Conservation (phyloP, 2,797 vertebrate genomes). For the Brachyalestes nurse region DNA sequence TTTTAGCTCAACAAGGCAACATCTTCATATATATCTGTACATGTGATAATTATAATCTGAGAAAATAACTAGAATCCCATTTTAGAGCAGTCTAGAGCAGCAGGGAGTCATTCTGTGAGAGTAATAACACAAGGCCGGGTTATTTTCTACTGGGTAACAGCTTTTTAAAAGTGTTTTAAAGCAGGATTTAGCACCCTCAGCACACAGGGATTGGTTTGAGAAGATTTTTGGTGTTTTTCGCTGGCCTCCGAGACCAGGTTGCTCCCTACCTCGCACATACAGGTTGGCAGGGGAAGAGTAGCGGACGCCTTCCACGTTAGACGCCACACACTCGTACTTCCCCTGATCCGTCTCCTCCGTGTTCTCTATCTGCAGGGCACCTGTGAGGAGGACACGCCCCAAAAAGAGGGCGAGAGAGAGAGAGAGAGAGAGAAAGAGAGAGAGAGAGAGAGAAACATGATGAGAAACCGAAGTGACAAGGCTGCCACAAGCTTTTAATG, state of each 20-base stretch:
- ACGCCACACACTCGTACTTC: constrained; percentile 98
- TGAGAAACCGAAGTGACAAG: constrained; percentile 45
- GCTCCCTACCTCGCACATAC: constrained; percentile 99
- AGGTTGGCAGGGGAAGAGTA: constrained; percentile 98
- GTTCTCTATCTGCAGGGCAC: constrained; percentile 98
- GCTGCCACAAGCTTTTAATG: constrained; percentile 53
- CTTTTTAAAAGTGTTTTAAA: background rate
- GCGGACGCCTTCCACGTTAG: constrained; percentile 95
- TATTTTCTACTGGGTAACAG: background rate
- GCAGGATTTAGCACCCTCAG: background rate
- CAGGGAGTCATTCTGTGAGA: background rate
- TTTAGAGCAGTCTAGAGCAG: background rate
- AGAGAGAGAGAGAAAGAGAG: constrained; percentile 29
- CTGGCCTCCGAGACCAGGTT: constrained; percentile 71
- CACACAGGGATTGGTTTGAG: constrained; percentile 45
- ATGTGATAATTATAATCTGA: too few relatives aligned
- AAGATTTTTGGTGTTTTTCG: constrained; percentile 53
- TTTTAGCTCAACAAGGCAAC: constrained; percentile 57
- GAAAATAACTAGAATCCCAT: background rate
- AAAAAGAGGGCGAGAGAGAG: constrained; percentile 36
- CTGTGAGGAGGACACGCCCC: constrained; percentile 72
- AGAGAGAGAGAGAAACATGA: constrained; percentile 42
- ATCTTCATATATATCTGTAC: too few relatives aligned
- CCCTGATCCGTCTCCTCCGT: constrained; percentile 99
- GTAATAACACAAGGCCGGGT: background rate